phyloP scores from a whole-genome alignment of 2,888 invertebrate genomes.

The Drosophila ezoana region DNA sequence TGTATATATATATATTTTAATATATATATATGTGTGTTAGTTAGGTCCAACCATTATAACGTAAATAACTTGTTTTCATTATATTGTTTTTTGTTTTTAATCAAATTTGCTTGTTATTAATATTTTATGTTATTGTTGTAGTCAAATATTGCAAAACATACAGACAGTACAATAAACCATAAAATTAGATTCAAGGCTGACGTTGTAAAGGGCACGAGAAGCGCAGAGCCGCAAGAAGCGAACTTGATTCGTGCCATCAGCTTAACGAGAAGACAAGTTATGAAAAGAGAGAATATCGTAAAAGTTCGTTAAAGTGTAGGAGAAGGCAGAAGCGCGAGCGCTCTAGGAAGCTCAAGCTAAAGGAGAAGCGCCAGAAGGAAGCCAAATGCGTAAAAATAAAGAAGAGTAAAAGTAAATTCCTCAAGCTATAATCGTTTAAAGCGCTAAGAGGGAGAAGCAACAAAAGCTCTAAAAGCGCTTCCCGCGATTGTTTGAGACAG shows the following conservation, averaged over 20 bases:
- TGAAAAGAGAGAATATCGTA: background rate
- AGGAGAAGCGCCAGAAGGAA: too few relatives aligned
- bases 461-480: too few relatives aligned
- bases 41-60: conserved; percentile 50
- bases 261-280: too few relatives aligned
- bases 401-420: too few relatives aligned
- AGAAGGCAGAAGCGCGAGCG: too few relatives aligned
- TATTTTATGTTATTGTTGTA: conserved; percentile 47
- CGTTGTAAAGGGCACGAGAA: conserved; percentile 3
- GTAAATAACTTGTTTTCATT: conserved; percentile 28
- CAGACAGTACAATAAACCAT: conserved; percentile 29
- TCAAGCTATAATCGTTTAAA: too few relatives aligned
- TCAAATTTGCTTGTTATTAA: conserved; percentile 38
- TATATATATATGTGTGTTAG: conserved; percentile 41
- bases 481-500: too few relatives aligned
- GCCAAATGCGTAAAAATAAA: too few relatives aligned
- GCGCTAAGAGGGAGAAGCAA: too few relatives aligned
- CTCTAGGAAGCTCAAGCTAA: too few relatives aligned
- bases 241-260: background rate
- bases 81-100: conserved; percentile 29
- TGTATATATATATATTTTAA: conserved; percentile 21
- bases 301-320: background rate
- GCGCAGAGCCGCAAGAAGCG: background rate
- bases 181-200: conserved; percentile 18
- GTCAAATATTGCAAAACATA: conserved; percentile 37